Evolutionary conservation across 2,113 vertebrate species (phyloP).

Genomic region (Oryzias curvinotus): DNA sequence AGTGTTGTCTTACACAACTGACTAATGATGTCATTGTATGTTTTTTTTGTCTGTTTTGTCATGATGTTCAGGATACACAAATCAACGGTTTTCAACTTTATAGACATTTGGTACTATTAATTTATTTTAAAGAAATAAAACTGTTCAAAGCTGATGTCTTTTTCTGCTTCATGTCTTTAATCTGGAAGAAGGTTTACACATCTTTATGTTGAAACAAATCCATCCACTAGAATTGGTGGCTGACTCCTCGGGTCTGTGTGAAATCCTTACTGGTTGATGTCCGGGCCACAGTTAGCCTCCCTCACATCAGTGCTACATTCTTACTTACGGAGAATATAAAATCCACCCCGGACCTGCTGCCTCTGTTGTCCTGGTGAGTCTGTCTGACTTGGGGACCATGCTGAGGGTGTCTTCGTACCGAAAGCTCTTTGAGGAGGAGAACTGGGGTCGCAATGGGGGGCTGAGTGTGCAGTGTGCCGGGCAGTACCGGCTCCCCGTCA

Average conservation of each 20-base stretch:
- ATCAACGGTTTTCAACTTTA: slow-evolving; percentile 55
- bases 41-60: slow-evolving; percentile 38
- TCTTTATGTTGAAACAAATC: neutral
- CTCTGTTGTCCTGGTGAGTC: slow-evolving; percentile 26
- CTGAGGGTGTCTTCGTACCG: slow-evolving; percentile 79
- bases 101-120: slow-evolving; percentile 72
- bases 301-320: slow-evolving; percentile 68
- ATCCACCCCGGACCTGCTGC: slow-evolving; percentile 6
- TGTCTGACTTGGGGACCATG: slow-evolving; percentile 58
- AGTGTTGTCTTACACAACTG: slow-evolving; percentile 34
- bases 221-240: neutral
- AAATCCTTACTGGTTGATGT: slow-evolving; percentile 65
- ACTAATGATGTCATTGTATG: slow-evolving; percentile 37
- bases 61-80: slow-evolving; percentile 51
- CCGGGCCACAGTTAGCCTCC: slow-evolving; percentile 54
- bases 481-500: slow-evolving; percentile 47
- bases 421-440: slow-evolving; percentile 68
- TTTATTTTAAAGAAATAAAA: slow-evolving; percentile 83
- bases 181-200: neutral
- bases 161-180: neutral
- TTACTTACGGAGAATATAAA: slow-evolving; percentile 57
- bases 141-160: slow-evolving; percentile 29
- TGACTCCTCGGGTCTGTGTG: slow-evolving; percentile 45
- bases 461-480: slow-evolving; percentile 43
- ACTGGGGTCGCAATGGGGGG: slow-evolving; percentile 45